Evolutionary conservation across 2,888 invertebrate genomes (phyloP).

Genomic region (Tricholauxania praeusta): DNA sequence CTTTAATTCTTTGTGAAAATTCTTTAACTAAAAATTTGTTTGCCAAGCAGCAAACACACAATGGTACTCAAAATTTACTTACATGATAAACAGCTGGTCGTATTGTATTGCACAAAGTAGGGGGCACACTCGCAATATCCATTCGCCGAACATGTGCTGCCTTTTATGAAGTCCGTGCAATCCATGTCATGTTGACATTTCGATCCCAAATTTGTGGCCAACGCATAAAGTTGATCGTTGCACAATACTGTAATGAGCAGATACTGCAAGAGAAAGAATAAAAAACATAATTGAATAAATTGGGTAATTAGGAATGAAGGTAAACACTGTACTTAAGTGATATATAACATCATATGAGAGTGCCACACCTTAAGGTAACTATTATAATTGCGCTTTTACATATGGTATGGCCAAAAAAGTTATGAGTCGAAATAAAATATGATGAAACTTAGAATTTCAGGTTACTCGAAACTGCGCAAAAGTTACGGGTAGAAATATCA

Average conservation of each 20-base stretch:
- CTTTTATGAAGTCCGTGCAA: conserved; percentile 68
- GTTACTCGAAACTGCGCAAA: too few species aligned
- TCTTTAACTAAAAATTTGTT: too few species aligned
- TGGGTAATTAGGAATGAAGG: background rate
- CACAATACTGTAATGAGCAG: conserved; percentile 43
- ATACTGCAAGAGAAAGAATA: conserved; percentile 44
- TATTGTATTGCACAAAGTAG: conserved; percentile 84
- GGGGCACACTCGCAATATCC: conserved; percentile 86
- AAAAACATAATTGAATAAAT: background rate
- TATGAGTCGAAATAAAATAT: too few species aligned
- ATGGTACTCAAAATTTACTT: conserved; percentile 67
- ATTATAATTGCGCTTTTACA: too few species aligned
- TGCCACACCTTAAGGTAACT: too few species aligned
- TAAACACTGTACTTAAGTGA: background rate
- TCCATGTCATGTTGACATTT: conserved; percentile 69
- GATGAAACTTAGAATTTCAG: too few species aligned
- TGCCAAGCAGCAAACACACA: conserved; percentile 6
- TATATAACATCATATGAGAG: too few species aligned
- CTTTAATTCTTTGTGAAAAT: too few species aligned
- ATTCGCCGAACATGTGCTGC: conserved; percentile 66
- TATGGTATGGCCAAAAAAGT: too few species aligned
- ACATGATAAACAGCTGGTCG: conserved; percentile 87
- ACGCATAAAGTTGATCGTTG: conserved; percentile 22
- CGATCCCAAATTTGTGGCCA: conserved; percentile 59
- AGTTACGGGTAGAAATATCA: too few species aligned